phyloP scores from a whole-genome alignment of 1,140 invertebrate species.

The Brachionus paranguensis region DNA sequence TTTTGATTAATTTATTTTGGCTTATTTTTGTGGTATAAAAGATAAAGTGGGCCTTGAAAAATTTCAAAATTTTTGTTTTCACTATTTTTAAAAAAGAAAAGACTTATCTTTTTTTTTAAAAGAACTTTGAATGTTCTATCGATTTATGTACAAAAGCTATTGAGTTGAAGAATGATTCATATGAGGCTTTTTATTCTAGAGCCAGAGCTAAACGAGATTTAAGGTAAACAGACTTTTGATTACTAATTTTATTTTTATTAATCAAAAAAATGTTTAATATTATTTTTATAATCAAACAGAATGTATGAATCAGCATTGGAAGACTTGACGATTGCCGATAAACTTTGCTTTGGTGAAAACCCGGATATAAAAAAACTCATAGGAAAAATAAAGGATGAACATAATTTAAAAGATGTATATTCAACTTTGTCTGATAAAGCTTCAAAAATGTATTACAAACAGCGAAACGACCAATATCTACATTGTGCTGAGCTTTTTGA shows the following conservation, averaged over 20 bases:
- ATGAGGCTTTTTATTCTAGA: conserved; percentile 83
- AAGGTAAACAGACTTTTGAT: conserved; percentile 50
- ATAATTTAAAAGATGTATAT: background rate
- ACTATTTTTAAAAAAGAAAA: too few species aligned
- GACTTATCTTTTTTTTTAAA: background rate
- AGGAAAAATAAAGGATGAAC: conserved; percentile 5
- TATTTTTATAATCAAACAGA: background rate
- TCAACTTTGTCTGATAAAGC: background rate
- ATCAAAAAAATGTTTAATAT: too few species aligned
- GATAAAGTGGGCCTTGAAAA: too few species aligned
- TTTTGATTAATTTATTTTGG: too few species aligned
- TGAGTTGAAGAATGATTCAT: conserved; percentile 72
- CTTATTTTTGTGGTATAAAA: too few species aligned
- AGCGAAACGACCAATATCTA: background rate
- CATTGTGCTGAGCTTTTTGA: background rate
- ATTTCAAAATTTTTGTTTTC: conserved; percentile 38
- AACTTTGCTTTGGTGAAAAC: background rate
- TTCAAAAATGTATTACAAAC: background rate
- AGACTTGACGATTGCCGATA: background rate
- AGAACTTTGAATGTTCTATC: conserved; percentile 63
- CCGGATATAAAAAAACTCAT: conserved; percentile 23
- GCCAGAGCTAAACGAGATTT: conserved; percentile 74
- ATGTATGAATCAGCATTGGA: conserved; percentile 22
- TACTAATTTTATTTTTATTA: too few species aligned
- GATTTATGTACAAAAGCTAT: conserved; percentile 78